Conservation (phyloP, 2,888 invertebrate genomes). For the Suillia variegata region DNA sequence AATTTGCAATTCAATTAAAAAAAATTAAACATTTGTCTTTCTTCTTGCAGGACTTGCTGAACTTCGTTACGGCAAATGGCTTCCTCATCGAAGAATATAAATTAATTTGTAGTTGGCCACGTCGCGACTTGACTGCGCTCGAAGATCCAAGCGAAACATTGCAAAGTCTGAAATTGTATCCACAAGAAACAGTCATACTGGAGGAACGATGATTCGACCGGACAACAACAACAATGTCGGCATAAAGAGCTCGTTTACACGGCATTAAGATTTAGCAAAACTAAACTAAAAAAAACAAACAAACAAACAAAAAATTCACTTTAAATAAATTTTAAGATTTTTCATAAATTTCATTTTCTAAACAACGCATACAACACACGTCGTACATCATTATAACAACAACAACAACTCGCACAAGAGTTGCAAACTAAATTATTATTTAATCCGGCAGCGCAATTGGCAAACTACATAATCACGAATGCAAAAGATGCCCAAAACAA, state of each 20-base stretch:
- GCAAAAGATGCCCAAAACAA: too few relatives aligned
- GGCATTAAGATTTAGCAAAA: not conserved
- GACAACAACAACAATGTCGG: not conserved
- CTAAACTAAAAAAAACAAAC: too few relatives aligned
- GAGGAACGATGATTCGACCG: conserved; percentile 86
- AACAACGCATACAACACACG: not conserved
- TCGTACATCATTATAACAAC: not conserved
- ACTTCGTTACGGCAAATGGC: conserved; percentile 87
- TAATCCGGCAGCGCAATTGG: not conserved
- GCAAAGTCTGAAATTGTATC: conserved; percentile 82
- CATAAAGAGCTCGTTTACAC: conserved; percentile 1
- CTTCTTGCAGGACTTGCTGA: conserved; percentile 69
- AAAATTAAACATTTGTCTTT: not conserved
- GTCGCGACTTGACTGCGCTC: conserved; percentile 88
- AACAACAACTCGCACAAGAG: not conserved
- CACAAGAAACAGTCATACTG: conserved; percentile 93
- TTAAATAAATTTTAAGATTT: conserved; percentile 9
- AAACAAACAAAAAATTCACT: conserved; percentile 7
- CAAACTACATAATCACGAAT: not conserved
- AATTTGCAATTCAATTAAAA: too few relatives aligned
- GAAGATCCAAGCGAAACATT: conserved; percentile 78
- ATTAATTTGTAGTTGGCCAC: conserved; percentile 91
- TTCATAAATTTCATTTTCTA: conserved; percentile 9
- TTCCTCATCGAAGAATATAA: conserved; percentile 87
- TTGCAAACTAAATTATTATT: not conserved